Percentiles rank a stretch among this genome's conserved stretches.
phyloP scores from a whole-genome alignment of 2,113 vertebrate species.

The Paratilapia polleni region DNA sequence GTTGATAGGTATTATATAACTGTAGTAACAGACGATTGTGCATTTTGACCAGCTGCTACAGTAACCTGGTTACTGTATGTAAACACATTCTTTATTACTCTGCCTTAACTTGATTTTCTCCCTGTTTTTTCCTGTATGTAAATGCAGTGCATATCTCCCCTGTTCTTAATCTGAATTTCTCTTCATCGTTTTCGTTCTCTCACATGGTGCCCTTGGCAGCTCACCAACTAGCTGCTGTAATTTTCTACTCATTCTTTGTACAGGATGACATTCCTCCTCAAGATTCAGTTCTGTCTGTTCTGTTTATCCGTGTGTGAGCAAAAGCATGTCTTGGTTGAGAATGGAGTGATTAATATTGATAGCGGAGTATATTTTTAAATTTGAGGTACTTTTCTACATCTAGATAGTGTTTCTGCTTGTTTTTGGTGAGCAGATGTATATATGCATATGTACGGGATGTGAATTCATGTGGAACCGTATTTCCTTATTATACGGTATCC shows the following conservation, averaged over 20 bases:
- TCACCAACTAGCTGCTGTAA: constrained; percentile 9
- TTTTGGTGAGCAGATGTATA: not conserved
- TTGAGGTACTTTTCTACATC: not conserved
- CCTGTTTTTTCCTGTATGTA: not conserved
- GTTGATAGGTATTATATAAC: not conserved
- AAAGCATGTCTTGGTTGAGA: constrained; percentile 6
- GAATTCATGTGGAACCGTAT: constrained; percentile 1
- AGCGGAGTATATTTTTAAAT: not conserved
- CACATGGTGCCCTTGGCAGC: not conserved
- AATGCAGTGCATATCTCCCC: not conserved
- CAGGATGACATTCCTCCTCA: constrained; percentile 5
- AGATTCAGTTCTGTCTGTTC: not conserved
- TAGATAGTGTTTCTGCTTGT: not conserved
- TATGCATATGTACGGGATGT: not conserved
- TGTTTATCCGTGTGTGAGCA: not conserved
- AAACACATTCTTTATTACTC: not conserved
- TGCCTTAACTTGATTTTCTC: not conserved
- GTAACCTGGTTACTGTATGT: not conserved
- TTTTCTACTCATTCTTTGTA: not conserved
- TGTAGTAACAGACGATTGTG: not conserved
- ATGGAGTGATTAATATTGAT: constrained; percentile 27
- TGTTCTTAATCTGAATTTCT: constrained; percentile 1
- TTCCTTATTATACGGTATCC: constrained; percentile 6
- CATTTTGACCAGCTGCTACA: not conserved
- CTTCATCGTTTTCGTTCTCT: not conserved